Base-by-base conservation (phyloP, 1,140 invertebrate species). In the Chionoecetes opilio region DNA sequence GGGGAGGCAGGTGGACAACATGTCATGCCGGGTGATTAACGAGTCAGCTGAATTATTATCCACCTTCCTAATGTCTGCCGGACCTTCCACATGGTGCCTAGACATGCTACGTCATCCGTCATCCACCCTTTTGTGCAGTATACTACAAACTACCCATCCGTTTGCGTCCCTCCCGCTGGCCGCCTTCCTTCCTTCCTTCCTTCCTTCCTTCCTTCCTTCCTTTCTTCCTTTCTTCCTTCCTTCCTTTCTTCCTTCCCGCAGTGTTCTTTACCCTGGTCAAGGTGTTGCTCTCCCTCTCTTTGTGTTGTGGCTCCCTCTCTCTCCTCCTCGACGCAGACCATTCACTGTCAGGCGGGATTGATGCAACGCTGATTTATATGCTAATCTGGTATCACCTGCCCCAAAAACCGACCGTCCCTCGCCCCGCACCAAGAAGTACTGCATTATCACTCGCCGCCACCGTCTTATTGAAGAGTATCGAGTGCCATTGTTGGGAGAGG, bases 351-450 rank as follows among this genome's bases (percentile, higher is more conserved):
- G 63, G 63, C 63, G 63, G 63, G 63, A n/a, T 75, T 17, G 63
- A 17, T 75, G 63, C 63, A 75, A 17, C 63, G 63, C 63, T 75
- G 63, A 75, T 75, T 75, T 75, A 75, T 75, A 75, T 75, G 63
- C 63, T 75, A 75, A 75, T 75, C 63, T 75, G 63, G n/a, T 75
- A 75, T 75, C 11, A 75, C 63, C 63, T 75, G 63, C n/a, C 63
- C n/a, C 63, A n/a, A 75, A 75, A 75, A 75, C 63, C n/a, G 21
- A 5, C 21, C 63, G 11, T 75, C 63, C 63, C 63, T 53, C 63
- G 26, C 63, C 26, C 63, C 2, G 63, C n/a, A 26, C 63, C 21
- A 75, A 75, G 63, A 75, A n/a, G 63, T 75, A 75, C 63, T 75
- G 63, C 8, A n/a, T 75, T 75, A 75, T 75, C 63, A 75, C 63